Evolutionary conservation across 2,888 invertebrate species (phyloP).

Genomic region (Tigriopus californicus): DNA sequence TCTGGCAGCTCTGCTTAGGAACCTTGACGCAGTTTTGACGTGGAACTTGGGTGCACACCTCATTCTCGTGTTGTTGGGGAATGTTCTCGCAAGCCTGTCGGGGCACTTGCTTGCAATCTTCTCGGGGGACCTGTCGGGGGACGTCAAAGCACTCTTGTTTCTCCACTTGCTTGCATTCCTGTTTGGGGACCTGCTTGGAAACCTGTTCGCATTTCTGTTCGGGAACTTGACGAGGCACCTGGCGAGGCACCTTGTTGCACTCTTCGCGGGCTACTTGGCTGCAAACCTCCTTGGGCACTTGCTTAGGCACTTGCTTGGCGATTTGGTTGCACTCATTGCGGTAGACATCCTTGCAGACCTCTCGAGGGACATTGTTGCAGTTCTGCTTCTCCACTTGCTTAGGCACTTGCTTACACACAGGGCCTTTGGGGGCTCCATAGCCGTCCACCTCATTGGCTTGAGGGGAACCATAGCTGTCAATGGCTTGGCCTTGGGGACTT

Average conservation of each 20-base stretch:
- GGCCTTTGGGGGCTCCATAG: conserved; percentile 11
- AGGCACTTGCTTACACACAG: conserved; percentile 5
- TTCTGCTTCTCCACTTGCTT: conserved; percentile 12
- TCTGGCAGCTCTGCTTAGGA: not conserved
- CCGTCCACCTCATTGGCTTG: conserved; percentile 3
- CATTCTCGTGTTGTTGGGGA: not conserved
- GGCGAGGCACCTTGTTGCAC: conserved; percentile 9
- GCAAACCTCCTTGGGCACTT: conserved; percentile 12
- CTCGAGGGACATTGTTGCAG: conserved; percentile 4
- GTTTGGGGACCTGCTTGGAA: conserved; percentile 6
- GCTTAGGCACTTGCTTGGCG: conserved; percentile 11
- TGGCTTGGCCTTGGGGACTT: not conserved
- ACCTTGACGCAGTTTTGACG: conserved; percentile 4
- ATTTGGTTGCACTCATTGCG: conserved; percentile 6
- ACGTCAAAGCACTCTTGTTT: conserved; percentile 8
- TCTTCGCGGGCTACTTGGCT: conserved; percentile 1
- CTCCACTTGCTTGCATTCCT: conserved; percentile 6
- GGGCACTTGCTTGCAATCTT: conserved; percentile 5
- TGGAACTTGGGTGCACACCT: conserved; percentile 10
- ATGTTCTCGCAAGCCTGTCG: conserved; percentile 7
- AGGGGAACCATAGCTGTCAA: conserved; percentile 14
- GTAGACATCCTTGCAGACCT: conserved; percentile 14
- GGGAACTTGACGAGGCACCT: conserved; percentile 11
- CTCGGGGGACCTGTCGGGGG: conserved; percentile 4
- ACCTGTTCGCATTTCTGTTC: conserved; percentile 1